phyloP scores from a whole-genome alignment of 1,140 invertebrate species.

The Hycleus phaleratus region DNA sequence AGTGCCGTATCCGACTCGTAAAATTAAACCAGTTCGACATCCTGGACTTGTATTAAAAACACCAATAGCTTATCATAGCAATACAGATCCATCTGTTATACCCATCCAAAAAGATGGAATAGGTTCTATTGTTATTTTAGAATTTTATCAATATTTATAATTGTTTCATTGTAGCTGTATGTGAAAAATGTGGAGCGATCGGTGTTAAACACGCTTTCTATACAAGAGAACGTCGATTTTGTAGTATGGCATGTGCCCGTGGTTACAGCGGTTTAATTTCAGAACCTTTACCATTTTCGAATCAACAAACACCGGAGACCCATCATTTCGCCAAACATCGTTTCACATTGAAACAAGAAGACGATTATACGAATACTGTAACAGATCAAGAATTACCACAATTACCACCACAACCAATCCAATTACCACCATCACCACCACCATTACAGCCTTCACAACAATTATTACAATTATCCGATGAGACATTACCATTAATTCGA shows the following conservation, averaged over 20 bases:
- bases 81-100: constrained; percentile 69
- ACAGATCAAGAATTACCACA: constrained; percentile 45
- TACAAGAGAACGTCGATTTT: constrained; percentile 73
- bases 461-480: constrained; percentile 37
- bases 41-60: constrained; percentile 68
- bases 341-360: constrained; percentile 36
- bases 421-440: constrained; percentile 43
- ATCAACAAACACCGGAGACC: constrained; percentile 40
- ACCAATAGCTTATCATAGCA: constrained; percentile 71
- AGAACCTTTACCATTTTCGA: constrained; percentile 29
- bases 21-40: constrained; percentile 69
- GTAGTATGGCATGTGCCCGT: constrained; percentile 66
- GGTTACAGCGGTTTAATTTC: constrained; percentile 41
- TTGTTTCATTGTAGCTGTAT: constrained; percentile 56
- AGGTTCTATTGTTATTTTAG: constrained; percentile 48
- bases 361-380: constrained; percentile 39
- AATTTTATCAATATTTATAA: constrained; percentile 7
- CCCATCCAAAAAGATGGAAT: constrained; percentile 76
- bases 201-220: constrained; percentile 87
- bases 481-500: constrained; percentile 43
- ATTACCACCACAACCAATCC: constrained; percentile 38
- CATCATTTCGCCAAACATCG: constrained; percentile 36
- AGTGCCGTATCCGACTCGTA: constrained; percentile 47
- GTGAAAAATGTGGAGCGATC: constrained; percentile 81
- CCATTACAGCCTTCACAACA: constrained; percentile 21